These are phyloP conservation scores for Pyrocephalus nanus DNA, from an alignment of 2,797 vertebrate species.

Conservation along the genomic window DNA sequence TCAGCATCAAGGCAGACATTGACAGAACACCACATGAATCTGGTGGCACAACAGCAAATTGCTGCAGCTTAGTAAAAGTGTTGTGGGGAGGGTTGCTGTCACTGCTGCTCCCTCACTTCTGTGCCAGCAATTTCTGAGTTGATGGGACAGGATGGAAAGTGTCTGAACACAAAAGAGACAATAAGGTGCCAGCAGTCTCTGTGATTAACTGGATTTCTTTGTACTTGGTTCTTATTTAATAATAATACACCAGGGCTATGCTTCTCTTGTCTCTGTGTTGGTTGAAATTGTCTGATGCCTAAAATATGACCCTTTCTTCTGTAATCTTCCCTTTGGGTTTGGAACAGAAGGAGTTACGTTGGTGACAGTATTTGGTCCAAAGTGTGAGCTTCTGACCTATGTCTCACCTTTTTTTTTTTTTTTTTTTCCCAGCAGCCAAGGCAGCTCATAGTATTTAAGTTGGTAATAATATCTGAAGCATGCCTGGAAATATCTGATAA, in stretches of 20 bases:
- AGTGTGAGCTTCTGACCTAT: background rate
- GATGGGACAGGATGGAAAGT: background rate
- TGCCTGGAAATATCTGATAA: conserved; percentile 48
- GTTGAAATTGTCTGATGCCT: background rate
- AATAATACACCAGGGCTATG: background rate
- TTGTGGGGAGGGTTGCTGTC: background rate
- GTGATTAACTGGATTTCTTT: background rate
- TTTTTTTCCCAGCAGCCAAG: background rate
- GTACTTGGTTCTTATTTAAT: background rate
- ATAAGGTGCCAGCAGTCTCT: background rate
- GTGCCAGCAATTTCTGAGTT: background rate
- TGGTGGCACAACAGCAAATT: background rate
- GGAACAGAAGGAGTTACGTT: background rate
- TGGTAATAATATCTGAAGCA: conserved; percentile 19
- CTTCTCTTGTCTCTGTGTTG: background rate
- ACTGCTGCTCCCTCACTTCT: background rate
- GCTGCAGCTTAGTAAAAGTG: background rate
- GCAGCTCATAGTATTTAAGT: background rate
- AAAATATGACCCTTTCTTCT: background rate
- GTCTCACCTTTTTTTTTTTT: background rate
- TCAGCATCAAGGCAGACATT: background rate
- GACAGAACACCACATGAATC: background rate
- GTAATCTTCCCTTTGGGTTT: background rate
- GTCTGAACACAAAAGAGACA: background rate
- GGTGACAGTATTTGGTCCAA: background rate